A percentile compares a stretch with the other conserved stretches of the same genome.
phyloP scores from a whole-genome alignment of 2,888 invertebrate genomes.

The Caenorhabditis sp. region DNA sequence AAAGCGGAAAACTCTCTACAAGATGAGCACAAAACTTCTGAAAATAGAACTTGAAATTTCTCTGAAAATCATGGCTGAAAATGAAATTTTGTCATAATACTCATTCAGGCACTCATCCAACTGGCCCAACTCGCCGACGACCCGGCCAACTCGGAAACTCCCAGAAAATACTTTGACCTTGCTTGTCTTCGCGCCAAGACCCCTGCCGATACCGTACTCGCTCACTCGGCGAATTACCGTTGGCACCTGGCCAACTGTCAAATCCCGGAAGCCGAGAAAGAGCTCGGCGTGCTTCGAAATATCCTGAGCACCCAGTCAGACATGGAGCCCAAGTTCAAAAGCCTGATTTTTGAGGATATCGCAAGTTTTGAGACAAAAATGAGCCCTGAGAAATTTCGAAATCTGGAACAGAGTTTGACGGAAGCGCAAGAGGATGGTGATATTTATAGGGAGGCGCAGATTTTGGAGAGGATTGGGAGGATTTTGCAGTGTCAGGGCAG shows the following conservation, averaged over 20 bases:
- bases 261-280: neutral
- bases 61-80: neutral
- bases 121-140: constrained; percentile 13
- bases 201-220: neutral
- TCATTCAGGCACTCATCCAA: constrained; percentile 9
- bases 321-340: constrained; percentile 20
- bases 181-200: constrained; percentile 8
- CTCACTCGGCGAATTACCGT: constrained; percentile 20
- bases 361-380: neutral
- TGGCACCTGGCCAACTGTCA: constrained; percentile 4
- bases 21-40: too few relatives aligned
- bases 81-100: too few relatives aligned
- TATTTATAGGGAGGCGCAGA: constrained; percentile 18
- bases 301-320: neutral
- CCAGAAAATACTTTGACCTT: constrained; percentile 8
- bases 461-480: constrained; percentile 22
- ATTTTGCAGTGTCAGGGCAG: constrained; percentile 1
- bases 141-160: constrained; percentile 11
- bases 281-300: constrained; percentile 6
- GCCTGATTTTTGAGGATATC: constrained; percentile 26
- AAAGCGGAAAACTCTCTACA: too few relatives aligned
- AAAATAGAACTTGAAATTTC: neutral
- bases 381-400: constrained; percentile 1
- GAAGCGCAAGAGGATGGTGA: constrained; percentile 36
- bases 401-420: constrained; percentile 26